These are phyloP conservation scores for Heliconius himera DNA, from an alignment of 1,140 invertebrate species.

Conservation along the genomic window DNA sequence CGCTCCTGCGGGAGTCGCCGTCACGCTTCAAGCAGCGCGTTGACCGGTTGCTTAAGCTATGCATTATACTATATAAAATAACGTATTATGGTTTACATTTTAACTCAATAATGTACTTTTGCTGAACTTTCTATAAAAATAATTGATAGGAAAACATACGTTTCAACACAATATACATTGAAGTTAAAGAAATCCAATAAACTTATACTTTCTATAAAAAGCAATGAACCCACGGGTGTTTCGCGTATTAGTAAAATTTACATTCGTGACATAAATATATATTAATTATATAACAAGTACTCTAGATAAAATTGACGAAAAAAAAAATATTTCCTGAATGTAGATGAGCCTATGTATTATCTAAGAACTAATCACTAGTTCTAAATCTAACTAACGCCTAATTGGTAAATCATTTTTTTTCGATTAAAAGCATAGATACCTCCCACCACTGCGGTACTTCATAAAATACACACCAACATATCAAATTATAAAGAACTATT, in stretches of 20 bases:
- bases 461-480: background rate
- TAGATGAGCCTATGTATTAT: too few species aligned
- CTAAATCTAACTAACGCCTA: background rate
- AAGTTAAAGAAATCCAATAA: too few species aligned
- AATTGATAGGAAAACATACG: background rate
- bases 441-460: background rate
- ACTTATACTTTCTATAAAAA: too few species aligned
- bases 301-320: too few species aligned
- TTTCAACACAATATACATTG: too few species aligned
- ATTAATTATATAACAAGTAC: too few species aligned
- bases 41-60: constrained; percentile 24
- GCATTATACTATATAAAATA: background rate
- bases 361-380: too few species aligned
- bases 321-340: too few species aligned
- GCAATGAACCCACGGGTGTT: too few species aligned
- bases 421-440: background rate
- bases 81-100: constrained; percentile 1
- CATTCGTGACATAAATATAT: too few species aligned
- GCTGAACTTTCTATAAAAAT: background rate
- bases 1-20: constrained; percentile 63
- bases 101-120: background rate
- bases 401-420: background rate
- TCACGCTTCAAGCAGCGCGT: constrained; percentile 32
- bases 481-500: constrained; percentile 59
- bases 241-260: too few species aligned